These are phyloP conservation scores for Scylla paramamosain DNA, from an alignment of 1,140 invertebrate genomes.

Conservation along the genomic window DNA sequence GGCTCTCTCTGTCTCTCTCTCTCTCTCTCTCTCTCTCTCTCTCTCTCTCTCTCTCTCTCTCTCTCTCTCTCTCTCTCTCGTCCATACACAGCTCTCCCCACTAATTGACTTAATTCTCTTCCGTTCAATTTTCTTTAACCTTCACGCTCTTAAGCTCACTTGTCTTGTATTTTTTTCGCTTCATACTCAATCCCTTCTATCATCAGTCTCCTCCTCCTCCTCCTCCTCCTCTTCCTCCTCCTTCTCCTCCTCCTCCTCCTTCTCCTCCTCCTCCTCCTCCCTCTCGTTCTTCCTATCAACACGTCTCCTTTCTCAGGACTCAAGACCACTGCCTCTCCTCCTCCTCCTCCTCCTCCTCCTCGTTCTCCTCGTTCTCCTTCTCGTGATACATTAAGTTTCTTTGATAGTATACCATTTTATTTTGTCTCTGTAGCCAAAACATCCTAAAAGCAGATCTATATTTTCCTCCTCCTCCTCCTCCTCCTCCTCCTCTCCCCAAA, in stretches of 20 bases:
- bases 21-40: constrained; percentile 57
- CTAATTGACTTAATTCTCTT: background rate
- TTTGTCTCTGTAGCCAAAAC: background rate
- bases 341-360: background rate
- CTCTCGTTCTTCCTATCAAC: too few species aligned
- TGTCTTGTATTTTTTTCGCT: background rate
- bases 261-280: too few species aligned
- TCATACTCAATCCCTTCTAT: background rate
- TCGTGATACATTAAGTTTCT: background rate
- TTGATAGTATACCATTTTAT: background rate
- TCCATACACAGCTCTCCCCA: background rate
- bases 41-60: background rate
- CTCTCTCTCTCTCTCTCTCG: background rate
- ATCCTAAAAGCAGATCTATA: background rate
- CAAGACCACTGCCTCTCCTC: too few species aligned
- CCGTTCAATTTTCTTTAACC: background rate
- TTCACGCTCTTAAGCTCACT: background rate
- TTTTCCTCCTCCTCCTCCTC: background rate
- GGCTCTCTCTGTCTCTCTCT: constrained; percentile 35
- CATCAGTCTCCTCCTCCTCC: background rate
- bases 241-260: background rate
- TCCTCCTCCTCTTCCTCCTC: background rate
- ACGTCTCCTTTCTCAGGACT: too few species aligned
- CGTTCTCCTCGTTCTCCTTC: background rate
- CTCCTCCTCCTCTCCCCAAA: background rate